Percentiles rank a stretch among this genome's conserved stretches.
Conservation (phyloP, 2,888 invertebrate genomes). For the Eutolmus rufibarbis region DNA sequence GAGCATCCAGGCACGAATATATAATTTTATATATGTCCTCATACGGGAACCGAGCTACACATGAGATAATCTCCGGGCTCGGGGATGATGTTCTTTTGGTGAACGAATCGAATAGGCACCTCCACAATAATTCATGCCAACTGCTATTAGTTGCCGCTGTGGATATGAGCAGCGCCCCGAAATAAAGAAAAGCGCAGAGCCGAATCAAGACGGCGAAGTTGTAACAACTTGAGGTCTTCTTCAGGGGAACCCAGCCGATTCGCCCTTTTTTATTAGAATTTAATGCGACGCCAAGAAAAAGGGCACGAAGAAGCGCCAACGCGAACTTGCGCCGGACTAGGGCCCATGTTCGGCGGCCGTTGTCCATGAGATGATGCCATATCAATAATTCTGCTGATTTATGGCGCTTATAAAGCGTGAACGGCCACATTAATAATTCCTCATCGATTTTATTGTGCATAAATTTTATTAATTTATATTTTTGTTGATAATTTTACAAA, state of each 20-base stretch:
- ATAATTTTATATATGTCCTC: slow-evolving; percentile 39
- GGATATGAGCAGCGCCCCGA: neutral
- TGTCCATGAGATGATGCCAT: slow-evolving; percentile 46
- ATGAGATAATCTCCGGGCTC: neutral
- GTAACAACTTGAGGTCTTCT: slow-evolving; percentile 22
- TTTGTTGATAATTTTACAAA: slow-evolving; percentile 59
- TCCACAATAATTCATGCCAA: neutral
- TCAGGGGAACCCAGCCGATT: neutral
- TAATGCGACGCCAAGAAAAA: slow-evolving; percentile 24
- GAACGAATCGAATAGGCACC: neutral
- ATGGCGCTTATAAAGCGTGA: slow-evolving; percentile 63
- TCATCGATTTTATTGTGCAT: slow-evolving; percentile 64
- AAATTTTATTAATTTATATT: slow-evolving; percentile 65
- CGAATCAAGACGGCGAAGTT: neutral
- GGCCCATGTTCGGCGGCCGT: slow-evolving; percentile 4
- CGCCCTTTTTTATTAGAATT: slow-evolving; percentile 24
- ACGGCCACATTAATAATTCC: slow-evolving; percentile 64
- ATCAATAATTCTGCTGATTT: slow-evolving; percentile 59
- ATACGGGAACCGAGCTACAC: neutral
- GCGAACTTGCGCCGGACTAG: neutral
- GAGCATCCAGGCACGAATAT: slow-evolving; percentile 15
- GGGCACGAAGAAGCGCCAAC: slow-evolving; percentile 44
- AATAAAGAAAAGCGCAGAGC: neutral
- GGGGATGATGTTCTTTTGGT: neutral
- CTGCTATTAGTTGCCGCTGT: neutral